These are phyloP conservation scores for Harpalus rufipes DNA, from an alignment of 2,888 invertebrate species.

Conservation along the genomic window DNA sequence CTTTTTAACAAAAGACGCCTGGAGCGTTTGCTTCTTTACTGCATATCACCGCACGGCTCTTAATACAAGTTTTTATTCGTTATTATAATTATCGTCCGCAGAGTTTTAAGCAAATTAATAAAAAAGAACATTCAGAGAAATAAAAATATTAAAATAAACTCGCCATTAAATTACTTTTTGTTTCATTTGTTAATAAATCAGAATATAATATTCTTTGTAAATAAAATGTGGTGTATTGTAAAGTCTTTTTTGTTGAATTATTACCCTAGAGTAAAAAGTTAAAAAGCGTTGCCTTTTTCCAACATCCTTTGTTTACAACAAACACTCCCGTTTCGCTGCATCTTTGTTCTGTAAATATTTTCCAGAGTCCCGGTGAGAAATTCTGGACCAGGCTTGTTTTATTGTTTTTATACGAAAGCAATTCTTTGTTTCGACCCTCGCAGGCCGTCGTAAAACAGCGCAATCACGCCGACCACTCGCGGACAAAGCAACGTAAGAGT, in stretches of 20 bases:
- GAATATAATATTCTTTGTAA: slow-evolving; percentile 18
- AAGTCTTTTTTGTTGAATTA: neutral
- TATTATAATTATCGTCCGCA: neutral
- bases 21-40: no score
- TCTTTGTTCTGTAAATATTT: slow-evolving; percentile 57
- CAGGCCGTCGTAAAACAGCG: slow-evolving; percentile 55
- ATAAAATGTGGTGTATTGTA: neutral
- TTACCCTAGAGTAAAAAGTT: slow-evolving; percentile 13
- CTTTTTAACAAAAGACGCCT: no score
- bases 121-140: neutral
- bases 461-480: slow-evolving; percentile 61
- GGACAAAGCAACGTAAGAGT: slow-evolving; percentile 57
- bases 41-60: no score
- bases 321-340: slow-evolving; percentile 23
- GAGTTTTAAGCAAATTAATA: neutral
- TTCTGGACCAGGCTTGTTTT: slow-evolving; percentile 50
- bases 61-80: no score
- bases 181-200: slow-evolving; percentile 8
- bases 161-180: neutral
- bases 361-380: slow-evolving; percentile 29
- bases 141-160: neutral
- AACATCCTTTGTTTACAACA: slow-evolving; percentile 34
- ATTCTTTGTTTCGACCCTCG: slow-evolving; percentile 54
- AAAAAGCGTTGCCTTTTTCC: slow-evolving; percentile 23
- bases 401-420: slow-evolving; percentile 63